Percentiles rank a stretch among this genome's conserved stretches.
These are phyloP conservation scores for Zeuzera pyrina DNA, from an alignment of 2,888 invertebrate species.

Conservation along the genomic window DNA sequence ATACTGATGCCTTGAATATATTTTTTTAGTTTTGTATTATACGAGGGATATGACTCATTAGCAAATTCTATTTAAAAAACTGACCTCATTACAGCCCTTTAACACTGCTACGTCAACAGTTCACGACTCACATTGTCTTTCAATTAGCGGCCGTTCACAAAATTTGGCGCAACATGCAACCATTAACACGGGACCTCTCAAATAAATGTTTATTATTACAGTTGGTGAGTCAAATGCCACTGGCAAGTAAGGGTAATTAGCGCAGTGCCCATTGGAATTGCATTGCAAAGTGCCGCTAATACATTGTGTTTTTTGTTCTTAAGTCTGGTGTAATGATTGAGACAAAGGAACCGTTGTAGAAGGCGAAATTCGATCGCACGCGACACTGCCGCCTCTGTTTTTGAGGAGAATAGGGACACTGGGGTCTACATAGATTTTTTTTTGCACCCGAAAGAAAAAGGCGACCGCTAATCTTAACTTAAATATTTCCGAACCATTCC, in stretches of 20 bases:
- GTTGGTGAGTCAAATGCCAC: too few relatives aligned
- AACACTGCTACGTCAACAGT: constrained; percentile 44
- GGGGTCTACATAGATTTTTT: too few relatives aligned
- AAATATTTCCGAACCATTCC: too few relatives aligned
- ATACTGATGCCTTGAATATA: too few relatives aligned
- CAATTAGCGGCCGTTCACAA: constrained; percentile 58
- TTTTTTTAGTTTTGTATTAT: too few relatives aligned
- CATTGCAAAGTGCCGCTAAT: constrained; percentile 40
- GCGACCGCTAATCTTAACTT: too few relatives aligned
- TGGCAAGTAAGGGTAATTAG: constrained; percentile 67
- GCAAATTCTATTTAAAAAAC: too few relatives aligned
- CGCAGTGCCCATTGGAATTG: constrained; percentile 15
- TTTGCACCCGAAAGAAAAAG: too few relatives aligned
- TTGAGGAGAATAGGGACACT: constrained; percentile 23
- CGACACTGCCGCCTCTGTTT: constrained; percentile 45
- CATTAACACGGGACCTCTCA: too few relatives aligned
- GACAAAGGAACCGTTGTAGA: constrained; percentile 43
- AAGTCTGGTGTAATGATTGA: constrained; percentile 26
- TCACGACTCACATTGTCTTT: constrained; percentile 62
- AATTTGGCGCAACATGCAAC: constrained; percentile 52
- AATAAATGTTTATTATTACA: too few relatives aligned
- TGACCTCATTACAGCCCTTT: constrained; percentile 51
- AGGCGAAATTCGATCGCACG: constrained; percentile 60
- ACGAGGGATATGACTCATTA: too few relatives aligned
- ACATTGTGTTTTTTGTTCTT: constrained; percentile 50